These are phyloP conservation scores for Metalampra italica DNA, from an alignment of 2,888 invertebrate genomes.

Conservation along the genomic window DNA sequence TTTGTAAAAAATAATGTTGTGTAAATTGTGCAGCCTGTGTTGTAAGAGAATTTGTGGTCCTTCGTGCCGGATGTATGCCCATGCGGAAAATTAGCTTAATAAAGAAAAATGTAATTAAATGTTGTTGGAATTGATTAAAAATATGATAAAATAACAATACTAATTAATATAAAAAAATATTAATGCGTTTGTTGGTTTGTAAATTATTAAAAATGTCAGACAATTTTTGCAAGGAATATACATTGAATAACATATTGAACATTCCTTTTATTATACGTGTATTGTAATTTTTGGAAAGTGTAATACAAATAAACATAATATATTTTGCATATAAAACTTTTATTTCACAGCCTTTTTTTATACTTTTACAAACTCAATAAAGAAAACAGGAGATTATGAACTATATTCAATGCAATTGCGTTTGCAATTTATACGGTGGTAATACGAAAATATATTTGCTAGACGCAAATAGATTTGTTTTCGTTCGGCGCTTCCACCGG, in stretches of 20 bases:
- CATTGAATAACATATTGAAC: constrained; percentile 23
- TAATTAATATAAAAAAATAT: background rate
- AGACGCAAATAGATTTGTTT: too few species aligned
- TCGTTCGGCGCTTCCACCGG: too few species aligned
- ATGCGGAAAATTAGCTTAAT: too few species aligned
- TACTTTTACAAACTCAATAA: background rate
- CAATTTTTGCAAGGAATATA: background rate
- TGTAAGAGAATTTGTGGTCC: too few species aligned
- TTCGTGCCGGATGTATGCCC: too few species aligned
- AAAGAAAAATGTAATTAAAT: background rate
- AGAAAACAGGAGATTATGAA: too few species aligned
- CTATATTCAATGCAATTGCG: too few species aligned
- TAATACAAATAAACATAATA: constrained; percentile 54
- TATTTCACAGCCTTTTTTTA: constrained; percentile 13
- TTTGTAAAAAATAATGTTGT: background rate
- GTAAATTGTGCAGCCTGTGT: too few species aligned
- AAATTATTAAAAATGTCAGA: background rate
- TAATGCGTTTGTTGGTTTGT: background rate
- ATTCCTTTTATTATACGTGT: constrained; percentile 55
- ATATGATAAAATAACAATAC: background rate
- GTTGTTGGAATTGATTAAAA: constrained; percentile 26
- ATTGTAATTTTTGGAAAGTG: constrained; percentile 48
- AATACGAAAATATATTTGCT: too few species aligned
- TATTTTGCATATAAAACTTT: constrained; percentile 45
- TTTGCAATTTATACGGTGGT: too few species aligned